These are phyloP conservation scores for Heliconius cydno DNA, from an alignment of 2,888 invertebrate genomes.

Conservation along the genomic window DNA sequence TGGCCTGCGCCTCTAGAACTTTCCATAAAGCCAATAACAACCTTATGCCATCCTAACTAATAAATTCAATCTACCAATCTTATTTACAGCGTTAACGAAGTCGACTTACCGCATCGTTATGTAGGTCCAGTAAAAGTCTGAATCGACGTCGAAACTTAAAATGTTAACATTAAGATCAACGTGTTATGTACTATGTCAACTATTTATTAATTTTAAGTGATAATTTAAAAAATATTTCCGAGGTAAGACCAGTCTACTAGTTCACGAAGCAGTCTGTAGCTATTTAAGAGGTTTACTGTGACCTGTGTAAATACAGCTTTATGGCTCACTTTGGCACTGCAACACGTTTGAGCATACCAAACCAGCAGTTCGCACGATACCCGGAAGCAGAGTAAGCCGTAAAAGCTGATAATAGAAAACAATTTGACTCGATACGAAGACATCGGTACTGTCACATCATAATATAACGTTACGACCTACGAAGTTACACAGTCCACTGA, in stretches of 20 bases:
- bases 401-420: slow-evolving; percentile 65
- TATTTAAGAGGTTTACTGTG: slow-evolving; percentile 76
- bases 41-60: slow-evolving; percentile 58
- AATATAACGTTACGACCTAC: not conserved
- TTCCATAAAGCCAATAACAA: slow-evolving; percentile 60
- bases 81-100: slow-evolving; percentile 66
- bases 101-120: slow-evolving; percentile 33
- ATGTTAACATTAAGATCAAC: slow-evolving; percentile 55
- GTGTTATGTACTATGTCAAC: slow-evolving; percentile 68
- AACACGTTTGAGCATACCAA: slow-evolving; percentile 77
- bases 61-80: slow-evolving; percentile 54
- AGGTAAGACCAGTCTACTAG: slow-evolving; percentile 81
- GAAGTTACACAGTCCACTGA: slow-evolving; percentile 58
- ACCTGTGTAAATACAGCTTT: slow-evolving; percentile 75
- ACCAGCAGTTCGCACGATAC: slow-evolving; percentile 62
- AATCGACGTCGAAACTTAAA: slow-evolving; percentile 45
- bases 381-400: slow-evolving; percentile 81
- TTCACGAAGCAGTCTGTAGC: slow-evolving; percentile 80
- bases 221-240: slow-evolving; percentile 71
- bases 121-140: slow-evolving; percentile 43
- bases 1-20: slow-evolving; percentile 74
- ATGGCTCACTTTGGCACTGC: slow-evolving; percentile 82
- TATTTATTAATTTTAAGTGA: slow-evolving; percentile 59
- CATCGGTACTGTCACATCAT: slow-evolving; percentile 20
- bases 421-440: slow-evolving; percentile 40